Base-by-base conservation (phyloP, 2,888 invertebrate species). In the Aleiodes alternator region DNA sequence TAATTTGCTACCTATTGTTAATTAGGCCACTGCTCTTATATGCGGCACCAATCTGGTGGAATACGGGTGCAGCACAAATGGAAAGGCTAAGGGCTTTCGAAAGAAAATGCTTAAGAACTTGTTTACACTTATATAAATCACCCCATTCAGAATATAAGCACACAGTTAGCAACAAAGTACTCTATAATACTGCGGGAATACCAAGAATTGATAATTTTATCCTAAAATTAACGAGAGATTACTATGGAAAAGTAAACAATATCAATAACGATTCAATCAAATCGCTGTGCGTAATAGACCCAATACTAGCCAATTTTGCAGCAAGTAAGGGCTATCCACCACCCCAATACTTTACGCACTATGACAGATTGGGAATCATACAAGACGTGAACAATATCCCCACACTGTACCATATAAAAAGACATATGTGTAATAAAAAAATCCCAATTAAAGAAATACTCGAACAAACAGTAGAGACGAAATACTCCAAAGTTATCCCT, bases 71-170 rank as follows among this genome's bases (percentile, higher is more conserved):
- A 3, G 64, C 74, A 5, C 48, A 61, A 0, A 73, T 76, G 68
- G 80, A 80, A 51, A 69, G 72, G 38, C 0, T 74, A 0, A 38
- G 80, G 3, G 29, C 16, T 38, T 71, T 80, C n/a, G 80, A 80
- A 34, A 59, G 80, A 50, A 4, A 12, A 1, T 73, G 57, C 6
- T 14, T 43, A 3, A 69, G 51, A 57, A 9, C 38, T 0, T 31
- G 38, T 9, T 34, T 69, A 12, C 1, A 29, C 50, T 23, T 23
- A 23, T 23, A 69, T 12, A 38, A 34, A 56, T 16, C 69, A 11
- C 12, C 34, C 0, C 12, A 38, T 3, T n/a, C 59, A 4, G 23
- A 50, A 5, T 74, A 50, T 51, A 31, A 16, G 5, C 7, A 53
- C n/a, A n/a, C 0, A 1, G 51, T 70, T 1, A 59, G 38, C 43